Conservation (phyloP, 2,113 vertebrate species). For the Chaenocephalus aceratus region DNA sequence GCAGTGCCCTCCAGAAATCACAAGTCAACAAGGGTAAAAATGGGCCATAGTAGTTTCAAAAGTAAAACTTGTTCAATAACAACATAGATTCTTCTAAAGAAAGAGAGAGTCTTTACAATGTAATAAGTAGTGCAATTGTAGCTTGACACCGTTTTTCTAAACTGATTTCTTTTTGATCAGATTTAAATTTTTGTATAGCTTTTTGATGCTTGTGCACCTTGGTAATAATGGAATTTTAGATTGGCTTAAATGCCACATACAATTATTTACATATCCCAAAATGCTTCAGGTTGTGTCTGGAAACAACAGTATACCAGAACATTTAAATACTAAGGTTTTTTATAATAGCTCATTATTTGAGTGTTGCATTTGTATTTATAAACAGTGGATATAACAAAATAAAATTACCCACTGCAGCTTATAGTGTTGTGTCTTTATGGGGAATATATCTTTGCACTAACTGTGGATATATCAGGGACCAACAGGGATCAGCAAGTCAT, state of each 20-base stretch:
- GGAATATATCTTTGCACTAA: not conserved
- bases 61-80: not conserved
- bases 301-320: not conserved
- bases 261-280: not conserved
- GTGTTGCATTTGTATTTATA: conserved; percentile 12
- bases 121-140: not conserved
- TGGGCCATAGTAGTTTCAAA: not conserved
- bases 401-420: not conserved
- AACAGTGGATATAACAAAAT: not conserved
- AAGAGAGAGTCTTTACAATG: not conserved
- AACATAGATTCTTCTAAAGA: not conserved
- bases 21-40: not conserved
- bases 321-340: not conserved
- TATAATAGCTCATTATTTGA: not conserved
- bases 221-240: not conserved
- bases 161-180: not conserved
- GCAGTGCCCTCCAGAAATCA: conserved; percentile 20
- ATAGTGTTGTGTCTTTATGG: conserved; percentile 7
- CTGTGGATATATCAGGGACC: conserved; percentile 22
- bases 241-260: not conserved
- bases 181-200: not conserved
- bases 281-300: not conserved
- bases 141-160: no score
- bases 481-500: conserved; percentile 27
- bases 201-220: not conserved